Percentiles rank a stretch among this genome's conserved stretches.
These are phyloP conservation scores for Arrhamphus sclerolepis DNA, from an alignment of 2,797 vertebrate genomes.

Conservation along the genomic window DNA sequence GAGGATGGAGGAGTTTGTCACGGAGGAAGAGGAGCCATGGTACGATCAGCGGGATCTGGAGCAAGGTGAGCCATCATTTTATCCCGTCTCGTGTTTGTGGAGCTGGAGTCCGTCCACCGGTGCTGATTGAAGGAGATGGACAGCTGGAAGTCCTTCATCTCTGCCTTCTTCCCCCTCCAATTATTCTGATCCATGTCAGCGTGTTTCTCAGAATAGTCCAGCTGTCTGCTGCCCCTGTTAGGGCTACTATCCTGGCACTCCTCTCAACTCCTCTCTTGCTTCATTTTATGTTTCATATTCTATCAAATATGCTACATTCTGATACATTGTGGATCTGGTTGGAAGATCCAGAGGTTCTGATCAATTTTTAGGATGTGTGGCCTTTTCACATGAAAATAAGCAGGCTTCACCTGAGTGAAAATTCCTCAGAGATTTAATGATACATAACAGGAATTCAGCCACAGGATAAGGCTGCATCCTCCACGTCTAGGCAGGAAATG, in stretches of 20 bases:
- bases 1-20: slow-evolving; percentile 94
- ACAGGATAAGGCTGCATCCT: neutral
- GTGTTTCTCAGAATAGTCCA: slow-evolving; percentile 42
- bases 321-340: too few species aligned
- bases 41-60: slow-evolving; percentile 96
- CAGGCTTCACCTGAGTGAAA: neutral
- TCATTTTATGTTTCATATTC: too few species aligned
- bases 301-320: neutral
- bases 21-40: slow-evolving; percentile 95
- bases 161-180: too few species aligned
- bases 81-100: neutral
- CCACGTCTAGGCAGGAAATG: neutral
- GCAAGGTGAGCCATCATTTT: slow-evolving; percentile 85
- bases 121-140: too few species aligned
- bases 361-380: neutral
- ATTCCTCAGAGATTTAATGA: too few species aligned
- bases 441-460: too few species aligned
- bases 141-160: too few species aligned
- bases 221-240: slow-evolving; percentile 18
- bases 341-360: neutral
- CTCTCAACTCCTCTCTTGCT: neutral
- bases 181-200: slow-evolving; percentile 23
- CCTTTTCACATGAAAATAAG: neutral
- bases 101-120: too few species aligned
- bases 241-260: neutral